Evolutionary conservation across 2,888 invertebrate species (phyloP).

Genomic region (Ophioninae sp.): DNA sequence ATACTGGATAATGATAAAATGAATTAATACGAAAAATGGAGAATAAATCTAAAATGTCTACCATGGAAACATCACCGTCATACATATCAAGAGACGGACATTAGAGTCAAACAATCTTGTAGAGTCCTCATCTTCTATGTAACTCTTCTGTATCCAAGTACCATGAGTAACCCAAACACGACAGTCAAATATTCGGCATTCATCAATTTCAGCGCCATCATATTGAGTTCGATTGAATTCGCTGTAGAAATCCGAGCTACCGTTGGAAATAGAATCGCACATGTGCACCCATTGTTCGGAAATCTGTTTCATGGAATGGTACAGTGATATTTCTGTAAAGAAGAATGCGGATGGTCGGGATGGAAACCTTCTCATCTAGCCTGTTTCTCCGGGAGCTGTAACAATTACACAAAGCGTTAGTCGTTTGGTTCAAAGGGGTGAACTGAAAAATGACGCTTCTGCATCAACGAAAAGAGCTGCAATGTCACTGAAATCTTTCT

Average conservation of each 20-base stretch:
- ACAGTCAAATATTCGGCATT: neutral
- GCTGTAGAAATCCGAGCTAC: neutral
- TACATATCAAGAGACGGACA: too few relatives aligned
- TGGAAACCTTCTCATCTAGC: neutral
- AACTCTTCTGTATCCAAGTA: neutral
- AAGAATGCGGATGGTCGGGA: neutral
- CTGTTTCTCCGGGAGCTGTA: neutral
- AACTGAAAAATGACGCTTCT: slow-evolving; percentile 6
- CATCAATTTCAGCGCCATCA: neutral
- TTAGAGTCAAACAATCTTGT: too few relatives aligned
- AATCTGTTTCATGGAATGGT: neutral
- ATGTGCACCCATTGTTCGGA: neutral
- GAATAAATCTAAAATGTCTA: too few relatives aligned
- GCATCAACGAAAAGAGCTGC: slow-evolving; percentile 30
- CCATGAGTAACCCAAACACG: neutral
- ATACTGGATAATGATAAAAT: too few relatives aligned
- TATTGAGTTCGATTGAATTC: neutral
- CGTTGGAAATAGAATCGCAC: neutral
- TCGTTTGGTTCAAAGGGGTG: slow-evolving; percentile 11
- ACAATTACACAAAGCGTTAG: neutral
- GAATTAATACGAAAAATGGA: too few relatives aligned
- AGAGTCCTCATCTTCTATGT: neutral
- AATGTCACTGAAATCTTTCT: neutral
- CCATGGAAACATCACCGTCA: too few relatives aligned
- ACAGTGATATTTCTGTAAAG: neutral